Conservation (phyloP, 2,888 invertebrate genomes). For the Drosophila paracracens region DNA sequence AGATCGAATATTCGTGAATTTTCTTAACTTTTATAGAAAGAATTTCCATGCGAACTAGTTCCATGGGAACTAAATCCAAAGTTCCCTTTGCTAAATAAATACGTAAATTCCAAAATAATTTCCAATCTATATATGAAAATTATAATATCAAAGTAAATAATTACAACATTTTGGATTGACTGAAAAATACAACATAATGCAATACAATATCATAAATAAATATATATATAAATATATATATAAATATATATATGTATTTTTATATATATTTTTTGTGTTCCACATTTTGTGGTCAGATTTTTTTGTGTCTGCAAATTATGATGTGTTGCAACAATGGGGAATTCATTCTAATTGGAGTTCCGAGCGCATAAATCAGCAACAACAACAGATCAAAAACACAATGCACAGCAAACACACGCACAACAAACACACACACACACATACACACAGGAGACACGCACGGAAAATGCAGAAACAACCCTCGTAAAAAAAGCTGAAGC, state of each 20-base stretch:
- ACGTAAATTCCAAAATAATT: neutral
- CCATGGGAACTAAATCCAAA: neutral
- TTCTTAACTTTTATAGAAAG: neutral
- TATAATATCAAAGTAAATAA: neutral
- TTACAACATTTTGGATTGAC: neutral
- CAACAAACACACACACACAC: neutral
- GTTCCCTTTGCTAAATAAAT: neutral
- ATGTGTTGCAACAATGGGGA: slow-evolving; percentile 25
- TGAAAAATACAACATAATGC: slow-evolving; percentile 5
- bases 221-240: neutral
- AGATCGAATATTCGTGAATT: neutral
- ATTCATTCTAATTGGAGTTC: slow-evolving; percentile 41
- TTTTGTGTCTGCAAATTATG: slow-evolving; percentile 10
- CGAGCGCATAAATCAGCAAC: slow-evolving; percentile 30
- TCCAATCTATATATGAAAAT: neutral
- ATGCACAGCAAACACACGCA: slow-evolving; percentile 7
- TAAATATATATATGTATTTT: neutral
- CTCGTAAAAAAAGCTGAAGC: slow-evolving; percentile 48
- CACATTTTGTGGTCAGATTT: neutral
- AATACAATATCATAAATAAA: neutral
- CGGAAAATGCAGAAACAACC: slow-evolving; percentile 56
- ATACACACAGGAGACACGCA: neutral
- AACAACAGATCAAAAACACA: slow-evolving; percentile 14
- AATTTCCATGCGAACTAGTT: neutral
- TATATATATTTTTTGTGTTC: neutral